Conservation (phyloP, 2,113 vertebrate species). For the Turdus rufiventris region DNA sequence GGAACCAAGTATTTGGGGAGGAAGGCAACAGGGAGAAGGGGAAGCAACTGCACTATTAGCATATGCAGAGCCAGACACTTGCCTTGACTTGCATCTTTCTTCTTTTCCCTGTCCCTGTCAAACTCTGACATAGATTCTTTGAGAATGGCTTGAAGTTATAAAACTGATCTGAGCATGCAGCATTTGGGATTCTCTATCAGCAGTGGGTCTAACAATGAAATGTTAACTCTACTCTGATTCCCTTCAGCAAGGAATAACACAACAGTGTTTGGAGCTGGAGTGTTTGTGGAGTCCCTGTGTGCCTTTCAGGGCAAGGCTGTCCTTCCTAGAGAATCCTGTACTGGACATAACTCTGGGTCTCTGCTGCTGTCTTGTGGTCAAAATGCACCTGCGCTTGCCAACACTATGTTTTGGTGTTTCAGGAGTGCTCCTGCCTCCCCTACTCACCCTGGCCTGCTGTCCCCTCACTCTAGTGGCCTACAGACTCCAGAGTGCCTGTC, state of each 20-base stretch:
- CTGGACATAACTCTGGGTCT: neutral
- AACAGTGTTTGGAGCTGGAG: neutral
- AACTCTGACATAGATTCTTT: neutral
- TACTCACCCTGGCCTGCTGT: conserved; percentile 93
- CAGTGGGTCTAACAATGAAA: neutral
- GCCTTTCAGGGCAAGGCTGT: neutral
- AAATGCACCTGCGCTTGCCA: neutral
- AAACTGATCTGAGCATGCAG: neutral
- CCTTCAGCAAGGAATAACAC: neutral
- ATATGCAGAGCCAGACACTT: neutral
- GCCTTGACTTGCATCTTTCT: neutral
- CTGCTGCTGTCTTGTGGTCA: neutral
- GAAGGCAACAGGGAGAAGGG: neutral
- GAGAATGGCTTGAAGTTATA: neutral
- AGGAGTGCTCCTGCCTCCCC: conserved; percentile 97
- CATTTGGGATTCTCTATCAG: neutral
- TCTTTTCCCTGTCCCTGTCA: neutral
- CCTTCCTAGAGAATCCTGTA: neutral
- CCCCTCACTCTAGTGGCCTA: conserved; percentile 89
- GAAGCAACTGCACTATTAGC: neutral
- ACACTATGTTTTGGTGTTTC: neutral
- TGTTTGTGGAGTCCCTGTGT: neutral
- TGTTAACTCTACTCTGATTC: neutral
- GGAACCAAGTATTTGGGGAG: neutral
- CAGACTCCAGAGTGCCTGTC: conserved; percentile 97